Conservation (phyloP, 2,113 vertebrate genomes). For the zebrafish (Danio rerio) region GRCz12tu NC_133194.1:14560001-14560500, state of each 20-base stretch:
- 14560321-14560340: conserved; percentile 16
- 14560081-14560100: neutral
- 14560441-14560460: conserved; percentile 11
- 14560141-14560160: neutral
- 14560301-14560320: conserved; percentile 16
- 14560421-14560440: neutral
- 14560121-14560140: neutral
- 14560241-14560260: neutral
- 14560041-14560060: neutral
- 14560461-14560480: neutral
- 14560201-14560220: neutral
- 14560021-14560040: neutral
- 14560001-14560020: conserved; percentile 30
- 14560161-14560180: neutral
- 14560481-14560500: conserved; percentile 2
- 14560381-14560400: neutral
- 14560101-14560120: neutral
- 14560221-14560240: conserved; percentile 15
- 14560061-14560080: neutral
- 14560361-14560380: neutral
- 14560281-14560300: neutral
- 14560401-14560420: neutral
- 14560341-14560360: conserved; percentile 19
- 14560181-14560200: neutral
- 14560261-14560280: conserved; percentile 12